A percentile compares a stretch with the other conserved stretches of the same genome.
These are phyloP conservation scores for Halesus radiatus DNA, from an alignment of 1,140 invertebrate species.

Conservation along the genomic window DNA sequence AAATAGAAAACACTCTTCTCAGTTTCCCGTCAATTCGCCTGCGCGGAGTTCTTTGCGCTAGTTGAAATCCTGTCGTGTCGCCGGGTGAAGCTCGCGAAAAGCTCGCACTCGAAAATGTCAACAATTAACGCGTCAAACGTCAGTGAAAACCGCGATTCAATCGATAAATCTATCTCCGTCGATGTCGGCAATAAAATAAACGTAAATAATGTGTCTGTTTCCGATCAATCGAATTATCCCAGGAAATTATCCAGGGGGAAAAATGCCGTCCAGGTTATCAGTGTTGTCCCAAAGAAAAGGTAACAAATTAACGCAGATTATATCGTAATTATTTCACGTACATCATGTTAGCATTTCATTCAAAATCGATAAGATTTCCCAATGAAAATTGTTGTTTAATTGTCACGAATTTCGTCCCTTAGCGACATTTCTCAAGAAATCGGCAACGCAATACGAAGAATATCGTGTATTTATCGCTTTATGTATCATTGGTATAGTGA, in stretches of 20 bases:
- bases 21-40: conserved; percentile 17
- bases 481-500: not conserved
- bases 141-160: not conserved
- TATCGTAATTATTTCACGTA: no score
- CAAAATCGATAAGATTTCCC: no score
- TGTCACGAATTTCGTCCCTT: no score
- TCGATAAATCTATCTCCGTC: not conserved
- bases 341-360: no score
- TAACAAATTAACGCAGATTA: no score
- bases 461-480: not conserved
- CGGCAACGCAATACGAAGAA: no score
- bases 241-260: conserved; percentile 45
- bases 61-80: not conserved
- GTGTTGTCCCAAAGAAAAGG: conserved; percentile 48
- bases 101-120: conserved; percentile 38
- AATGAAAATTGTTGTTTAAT: no score
- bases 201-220: not conserved
- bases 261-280: conserved; percentile 42
- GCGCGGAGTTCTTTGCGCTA: conserved; percentile 37
- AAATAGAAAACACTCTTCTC: not conserved
- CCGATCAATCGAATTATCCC: conserved; percentile 35
- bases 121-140: conserved; percentile 33
- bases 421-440: no score
- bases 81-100: conserved; percentile 31
- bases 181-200: not conserved